Percentiles rank a stretch among this genome's conserved stretches.
phyloP scores from a whole-genome alignment of 2,113 vertebrate species.

The Petaurus breviceps region DNA sequence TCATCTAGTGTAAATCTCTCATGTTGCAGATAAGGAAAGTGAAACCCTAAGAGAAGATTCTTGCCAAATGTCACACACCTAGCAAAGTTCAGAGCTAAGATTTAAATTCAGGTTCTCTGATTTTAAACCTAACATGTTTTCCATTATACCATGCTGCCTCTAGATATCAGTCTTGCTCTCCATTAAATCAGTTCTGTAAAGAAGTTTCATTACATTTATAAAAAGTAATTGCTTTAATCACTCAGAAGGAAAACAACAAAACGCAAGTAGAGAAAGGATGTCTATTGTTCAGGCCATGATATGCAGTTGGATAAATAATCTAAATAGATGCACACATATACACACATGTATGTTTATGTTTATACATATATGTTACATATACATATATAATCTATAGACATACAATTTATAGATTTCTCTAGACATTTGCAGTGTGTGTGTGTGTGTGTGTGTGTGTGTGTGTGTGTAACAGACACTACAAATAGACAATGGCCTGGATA shows the following conservation, averaged over 20 bases:
- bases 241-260: not conserved
- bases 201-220: not conserved
- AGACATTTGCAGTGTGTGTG: not conserved
- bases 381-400: not conserved
- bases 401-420: not conserved
- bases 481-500: not conserved
- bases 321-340: not conserved
- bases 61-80: not conserved
- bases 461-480: not conserved
- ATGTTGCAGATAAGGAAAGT: not conserved
- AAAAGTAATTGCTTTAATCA: not conserved
- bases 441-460: too few species aligned
- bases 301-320: not conserved
- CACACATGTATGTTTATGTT: not conserved
- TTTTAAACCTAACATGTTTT: not conserved
- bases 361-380: not conserved
- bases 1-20: not conserved
- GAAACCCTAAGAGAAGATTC: not conserved
- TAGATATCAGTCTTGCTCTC: not conserved
- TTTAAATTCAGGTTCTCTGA: not conserved
- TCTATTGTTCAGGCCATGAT: not conserved
- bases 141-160: not conserved
- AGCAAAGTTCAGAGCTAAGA: not conserved
- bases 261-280: not conserved
- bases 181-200: not conserved